Evolutionary conservation across 2,113 vertebrate genomes (phyloP).

Genomic region (Macrotus californicus): DNA sequence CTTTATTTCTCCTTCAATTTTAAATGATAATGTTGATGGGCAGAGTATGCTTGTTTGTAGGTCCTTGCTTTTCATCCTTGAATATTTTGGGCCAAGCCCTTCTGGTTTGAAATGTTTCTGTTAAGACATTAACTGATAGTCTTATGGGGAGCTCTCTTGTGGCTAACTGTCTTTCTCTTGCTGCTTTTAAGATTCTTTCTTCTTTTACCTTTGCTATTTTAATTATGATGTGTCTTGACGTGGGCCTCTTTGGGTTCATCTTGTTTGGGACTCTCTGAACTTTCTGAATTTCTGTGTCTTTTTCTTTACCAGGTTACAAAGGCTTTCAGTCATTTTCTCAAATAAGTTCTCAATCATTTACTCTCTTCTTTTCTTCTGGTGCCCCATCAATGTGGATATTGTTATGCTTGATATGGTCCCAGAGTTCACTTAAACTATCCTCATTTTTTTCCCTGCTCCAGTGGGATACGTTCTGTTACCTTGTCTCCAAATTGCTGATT

Average conservation of each 20-base stretch:
- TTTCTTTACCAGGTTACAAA: neutral
- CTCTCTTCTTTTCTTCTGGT: neutral
- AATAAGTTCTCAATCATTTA: neutral
- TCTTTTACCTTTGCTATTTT: neutral
- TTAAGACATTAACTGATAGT: no score
- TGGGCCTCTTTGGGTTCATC: neutral
- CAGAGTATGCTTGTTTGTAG: neutral
- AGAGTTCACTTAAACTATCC: neutral
- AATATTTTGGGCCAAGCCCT: neutral
- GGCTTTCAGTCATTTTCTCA: neutral
- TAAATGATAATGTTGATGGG: neutral
- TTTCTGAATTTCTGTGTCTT: neutral
- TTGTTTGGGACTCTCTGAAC: neutral
- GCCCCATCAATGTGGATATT: neutral
- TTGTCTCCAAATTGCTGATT: neutral
- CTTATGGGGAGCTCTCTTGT: neutral
- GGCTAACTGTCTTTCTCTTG: neutral
- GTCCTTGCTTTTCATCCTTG: neutral
- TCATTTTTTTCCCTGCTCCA: neutral
- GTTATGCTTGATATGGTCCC: neutral
- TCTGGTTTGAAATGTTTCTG: neutral
- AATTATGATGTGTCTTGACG: neutral
- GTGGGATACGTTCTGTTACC: neutral
- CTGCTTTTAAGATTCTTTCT: neutral
- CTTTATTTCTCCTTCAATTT: neutral